These are phyloP conservation scores for Habroteleia sp. DNA, from an alignment of 2,888 invertebrate genomes.

Conservation along the genomic window DNA sequence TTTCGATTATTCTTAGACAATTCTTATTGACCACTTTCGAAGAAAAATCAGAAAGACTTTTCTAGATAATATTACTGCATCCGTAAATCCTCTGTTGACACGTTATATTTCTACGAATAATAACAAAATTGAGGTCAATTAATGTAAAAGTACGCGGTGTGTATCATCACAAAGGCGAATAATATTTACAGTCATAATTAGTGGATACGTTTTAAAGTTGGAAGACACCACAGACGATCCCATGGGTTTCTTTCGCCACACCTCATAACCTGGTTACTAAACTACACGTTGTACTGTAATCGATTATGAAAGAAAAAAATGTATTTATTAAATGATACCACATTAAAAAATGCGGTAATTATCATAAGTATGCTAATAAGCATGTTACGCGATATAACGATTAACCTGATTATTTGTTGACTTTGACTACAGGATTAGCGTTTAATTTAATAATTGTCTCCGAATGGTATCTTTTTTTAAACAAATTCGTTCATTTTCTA, in stretches of 20 bases:
- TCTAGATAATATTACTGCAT: no score
- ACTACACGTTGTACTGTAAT: conserved; percentile 35
- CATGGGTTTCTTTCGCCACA: conserved; percentile 59
- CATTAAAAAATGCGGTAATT: conserved; percentile 35
- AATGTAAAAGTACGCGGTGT: conserved; percentile 42
- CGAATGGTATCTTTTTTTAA: no score
- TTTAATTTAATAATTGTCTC: conserved; percentile 25
- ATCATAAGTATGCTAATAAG: conserved; percentile 28
- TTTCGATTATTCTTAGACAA: no score
- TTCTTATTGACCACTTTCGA: no score
- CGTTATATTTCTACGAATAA: no score
- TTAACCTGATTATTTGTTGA: conserved; percentile 16
- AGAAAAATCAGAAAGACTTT: no score
- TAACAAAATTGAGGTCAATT: conserved; percentile 56
- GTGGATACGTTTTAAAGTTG: conserved; percentile 48
- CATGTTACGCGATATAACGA: conserved; percentile 1
- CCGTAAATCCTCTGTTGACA: no score
- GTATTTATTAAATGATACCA: conserved; percentile 37
- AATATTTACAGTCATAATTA: conserved; percentile 63
- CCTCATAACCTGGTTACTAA: conserved; percentile 61
- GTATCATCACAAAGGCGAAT: conserved; percentile 35
- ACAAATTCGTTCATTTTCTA: no score
- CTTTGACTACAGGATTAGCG: neutral
- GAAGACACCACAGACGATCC: conserved; percentile 56
- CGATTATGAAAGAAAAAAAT: conserved; percentile 39